phyloP scores from a whole-genome alignment of 2,797 vertebrate species.

The Bradypodion pumilum region DNA sequence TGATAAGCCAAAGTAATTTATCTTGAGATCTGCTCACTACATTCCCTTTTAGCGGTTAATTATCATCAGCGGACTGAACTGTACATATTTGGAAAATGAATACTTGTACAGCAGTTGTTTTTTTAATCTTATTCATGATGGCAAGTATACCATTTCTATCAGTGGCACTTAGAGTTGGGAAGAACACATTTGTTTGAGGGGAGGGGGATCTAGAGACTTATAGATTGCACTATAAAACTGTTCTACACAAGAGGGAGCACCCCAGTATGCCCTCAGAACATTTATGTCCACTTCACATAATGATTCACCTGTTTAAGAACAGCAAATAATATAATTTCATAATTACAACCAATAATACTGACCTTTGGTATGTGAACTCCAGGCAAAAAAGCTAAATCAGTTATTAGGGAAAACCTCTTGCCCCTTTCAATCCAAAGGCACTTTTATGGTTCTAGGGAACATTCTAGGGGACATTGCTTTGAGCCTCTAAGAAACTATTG shows the following conservation, averaged over 20 bases:
- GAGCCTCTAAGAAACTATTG: neutral
- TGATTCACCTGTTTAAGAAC: neutral
- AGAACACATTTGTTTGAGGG: constrained; percentile 58
- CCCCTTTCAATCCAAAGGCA: neutral
- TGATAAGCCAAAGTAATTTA: constrained; percentile 64
- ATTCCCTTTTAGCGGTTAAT: constrained; percentile 61
- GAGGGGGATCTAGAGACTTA: constrained; percentile 28
- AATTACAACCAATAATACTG: neutral
- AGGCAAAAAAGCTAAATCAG: neutral
- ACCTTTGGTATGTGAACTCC: neutral
- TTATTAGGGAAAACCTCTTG: neutral
- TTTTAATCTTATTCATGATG: constrained; percentile 58
- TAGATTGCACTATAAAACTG: constrained; percentile 40
- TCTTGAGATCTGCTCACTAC: constrained; percentile 58
- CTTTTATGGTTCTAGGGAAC: neutral
- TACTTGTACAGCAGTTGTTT: constrained; percentile 64
- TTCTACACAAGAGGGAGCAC: neutral
- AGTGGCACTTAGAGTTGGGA: constrained; percentile 45
- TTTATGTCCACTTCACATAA: neutral
- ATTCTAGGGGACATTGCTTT: neutral
- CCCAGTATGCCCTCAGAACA: neutral
- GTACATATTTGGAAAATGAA: constrained; percentile 53
- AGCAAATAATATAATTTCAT: neutral
- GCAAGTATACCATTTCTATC: constrained; percentile 60
- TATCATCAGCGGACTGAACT: constrained; percentile 53